These are phyloP conservation scores for Grus americana DNA, from an alignment of 2,113 vertebrate species.

Conservation along the genomic window DNA sequence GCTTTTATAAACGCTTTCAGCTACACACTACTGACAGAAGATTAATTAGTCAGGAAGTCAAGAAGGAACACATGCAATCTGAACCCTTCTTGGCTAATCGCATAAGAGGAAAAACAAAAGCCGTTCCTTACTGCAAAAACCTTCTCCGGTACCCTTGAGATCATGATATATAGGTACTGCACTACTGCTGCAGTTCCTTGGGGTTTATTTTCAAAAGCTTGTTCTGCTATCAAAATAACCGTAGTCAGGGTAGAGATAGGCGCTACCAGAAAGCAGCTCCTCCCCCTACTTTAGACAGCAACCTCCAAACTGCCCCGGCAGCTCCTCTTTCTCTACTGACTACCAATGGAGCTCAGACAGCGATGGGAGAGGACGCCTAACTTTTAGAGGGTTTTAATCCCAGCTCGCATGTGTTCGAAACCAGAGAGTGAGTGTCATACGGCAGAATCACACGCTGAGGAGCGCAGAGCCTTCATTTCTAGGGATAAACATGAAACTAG, in stretches of 20 bases:
- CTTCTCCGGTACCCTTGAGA: neutral
- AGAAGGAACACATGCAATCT: slow-evolving; percentile 45
- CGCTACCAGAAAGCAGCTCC: neutral
- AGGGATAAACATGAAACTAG: slow-evolving; percentile 35
- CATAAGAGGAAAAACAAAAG: slow-evolving; percentile 44
- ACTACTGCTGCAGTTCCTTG: neutral
- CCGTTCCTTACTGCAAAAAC: neutral
- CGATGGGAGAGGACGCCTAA: neutral
- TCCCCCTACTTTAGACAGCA: neutral
- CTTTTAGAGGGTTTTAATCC: neutral
- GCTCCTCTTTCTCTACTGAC: neutral
- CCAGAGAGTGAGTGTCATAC: neutral
- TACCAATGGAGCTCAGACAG: neutral
- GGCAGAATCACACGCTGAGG: neutral
- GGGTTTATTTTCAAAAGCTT: neutral
- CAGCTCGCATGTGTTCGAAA: neutral
- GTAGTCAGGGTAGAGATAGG: neutral
- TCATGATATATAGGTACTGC: neutral
- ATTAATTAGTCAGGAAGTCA: slow-evolving; percentile 64
- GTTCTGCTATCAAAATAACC: neutral
- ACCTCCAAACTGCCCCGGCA: neutral
- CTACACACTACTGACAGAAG: slow-evolving; percentile 28
- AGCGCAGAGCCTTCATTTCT: neutral
- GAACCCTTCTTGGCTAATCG: slow-evolving; percentile 39
- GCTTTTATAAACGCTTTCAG: slow-evolving; percentile 47